phyloP scores from a whole-genome alignment of 2,797 vertebrate species.

The Thunnus albacares region DNA sequence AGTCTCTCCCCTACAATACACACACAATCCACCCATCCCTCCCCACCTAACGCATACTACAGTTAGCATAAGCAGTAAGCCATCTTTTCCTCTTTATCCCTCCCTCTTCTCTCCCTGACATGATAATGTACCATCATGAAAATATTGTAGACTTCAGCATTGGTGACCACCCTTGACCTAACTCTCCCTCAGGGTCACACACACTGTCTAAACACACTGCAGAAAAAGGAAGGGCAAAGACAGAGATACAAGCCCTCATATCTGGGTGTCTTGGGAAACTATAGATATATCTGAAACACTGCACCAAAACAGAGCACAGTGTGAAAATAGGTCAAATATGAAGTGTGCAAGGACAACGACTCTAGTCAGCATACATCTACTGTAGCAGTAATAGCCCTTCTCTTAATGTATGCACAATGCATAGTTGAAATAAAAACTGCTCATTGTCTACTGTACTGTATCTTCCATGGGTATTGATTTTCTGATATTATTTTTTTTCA shows the following conservation, averaged over 20 bases:
- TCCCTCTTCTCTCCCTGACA: slow-evolving; percentile 33
- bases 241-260: slow-evolving; percentile 37
- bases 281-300: slow-evolving; percentile 32
- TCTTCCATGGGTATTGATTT: slow-evolving; percentile 28
- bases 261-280: slow-evolving; percentile 24
- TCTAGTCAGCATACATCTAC: background rate
- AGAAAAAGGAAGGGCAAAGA: slow-evolving; percentile 30
- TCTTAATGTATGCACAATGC: background rate
- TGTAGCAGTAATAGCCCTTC: background rate
- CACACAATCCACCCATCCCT: slow-evolving; percentile 14
- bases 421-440: slow-evolving; percentile 16
- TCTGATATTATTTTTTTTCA: slow-evolving; percentile 16
- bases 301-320: slow-evolving; percentile 14
- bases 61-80: slow-evolving; percentile 37
- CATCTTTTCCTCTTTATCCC: background rate
- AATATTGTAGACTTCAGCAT: slow-evolving; percentile 48
- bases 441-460: background rate
- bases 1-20: slow-evolving; percentile 6
- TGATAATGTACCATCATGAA: slow-evolving; percentile 53
- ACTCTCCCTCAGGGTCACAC: slow-evolving; percentile 28
- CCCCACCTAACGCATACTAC: slow-evolving; percentile 9
- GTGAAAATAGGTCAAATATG: slow-evolving; percentile 51
- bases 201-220: slow-evolving; percentile 13
- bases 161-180: slow-evolving; percentile 30
- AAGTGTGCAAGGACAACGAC: slow-evolving; percentile 8